Base-by-base conservation (phyloP, 2,113 vertebrate genomes). In the Dissostichus mawsoni region DNA sequence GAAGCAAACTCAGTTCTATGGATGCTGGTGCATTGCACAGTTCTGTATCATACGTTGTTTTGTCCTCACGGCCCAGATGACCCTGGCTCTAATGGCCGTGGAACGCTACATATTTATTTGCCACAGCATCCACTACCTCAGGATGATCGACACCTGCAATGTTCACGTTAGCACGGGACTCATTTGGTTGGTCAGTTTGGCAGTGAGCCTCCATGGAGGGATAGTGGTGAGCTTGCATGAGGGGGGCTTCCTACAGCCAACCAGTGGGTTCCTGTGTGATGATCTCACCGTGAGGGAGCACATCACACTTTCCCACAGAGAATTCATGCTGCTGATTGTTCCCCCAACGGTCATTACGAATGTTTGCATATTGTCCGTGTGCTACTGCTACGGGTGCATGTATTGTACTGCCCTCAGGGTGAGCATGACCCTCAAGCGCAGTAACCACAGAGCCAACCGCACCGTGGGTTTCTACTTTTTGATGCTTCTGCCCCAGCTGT, bases 351-450 rank as follows among this genome's bases (percentile, higher is more conserved):
- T 64, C 25, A 58, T 71, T 10, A n/a, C 41, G 14, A 9, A 20
- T 18, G 58, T 57, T 17, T 82, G 76, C 53, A 7, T 68, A 8
- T 25, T 62, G 70, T 11, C 53, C 62, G 76, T 79, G 70, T 82
- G 79, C 61, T 82, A 1, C 55, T 75, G 76, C 66, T 67, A 67
- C n/a, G 65, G 65, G 47, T 45, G 65, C 84, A 57, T 67, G 44
- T 56, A 74, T 61, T 29, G 3, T 3, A 41, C 75, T 23, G 64
- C 70, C 10, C 64, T 73, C 13, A 55, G 36, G n/a, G 57, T 70
- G 18, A 70, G 29, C 29, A 29, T 29, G 29, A 20, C 66, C 29
- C 62, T 69, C 0, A 66, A 41, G 36, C 13, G 52, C 20, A 55
- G 3, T 5, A 80, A 80, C 36, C 58, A 45, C 44, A 3, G 20